Evolutionary conservation across 2,797 vertebrate species (phyloP).

Genomic region (Pempheris klunzingeri): DNA sequence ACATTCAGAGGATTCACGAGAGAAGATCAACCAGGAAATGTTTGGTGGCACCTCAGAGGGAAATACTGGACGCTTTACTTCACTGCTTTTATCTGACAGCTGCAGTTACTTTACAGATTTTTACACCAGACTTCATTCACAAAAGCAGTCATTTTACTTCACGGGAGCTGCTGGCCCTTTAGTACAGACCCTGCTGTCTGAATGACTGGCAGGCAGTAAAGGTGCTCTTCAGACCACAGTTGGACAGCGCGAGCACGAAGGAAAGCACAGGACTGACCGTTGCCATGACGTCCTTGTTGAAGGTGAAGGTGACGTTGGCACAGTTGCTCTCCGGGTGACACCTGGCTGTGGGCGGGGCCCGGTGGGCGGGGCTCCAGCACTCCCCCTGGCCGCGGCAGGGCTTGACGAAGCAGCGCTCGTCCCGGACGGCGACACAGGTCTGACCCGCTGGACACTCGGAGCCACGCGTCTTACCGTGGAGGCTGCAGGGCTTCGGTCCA

Average conservation of each 20-base stretch:
- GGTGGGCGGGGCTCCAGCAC: slow-evolving; percentile 84
- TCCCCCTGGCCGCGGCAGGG: slow-evolving; percentile 88
- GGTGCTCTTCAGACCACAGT: neutral
- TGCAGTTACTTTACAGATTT: no score
- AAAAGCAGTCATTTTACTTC: no score
- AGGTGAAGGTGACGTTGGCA: slow-evolving; percentile 92
- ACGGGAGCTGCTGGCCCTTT: no score
- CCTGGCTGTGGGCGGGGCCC: slow-evolving; percentile 80
- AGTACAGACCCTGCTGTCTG: no score
- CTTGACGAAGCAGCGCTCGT: slow-evolving; percentile 89
- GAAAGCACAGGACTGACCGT: slow-evolving; percentile 80
- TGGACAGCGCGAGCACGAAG: neutral
- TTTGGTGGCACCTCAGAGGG: no score
- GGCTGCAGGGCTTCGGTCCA: slow-evolving; percentile 86
- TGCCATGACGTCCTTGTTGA: slow-evolving; percentile 92
- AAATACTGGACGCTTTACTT: no score
- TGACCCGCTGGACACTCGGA: slow-evolving; percentile 87
- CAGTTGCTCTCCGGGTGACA: slow-evolving; percentile 89
- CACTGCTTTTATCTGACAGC: no score
- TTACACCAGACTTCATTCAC: no score
- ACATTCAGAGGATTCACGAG: no score
- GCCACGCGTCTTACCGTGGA: slow-evolving; percentile 73
- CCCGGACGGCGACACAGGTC: slow-evolving; percentile 85
- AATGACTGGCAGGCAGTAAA: no score
- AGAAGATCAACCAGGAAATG: no score